These are phyloP conservation scores for Takifugu ocellatus DNA, from an alignment of 2,797 vertebrate genomes.

Conservation along the genomic window DNA sequence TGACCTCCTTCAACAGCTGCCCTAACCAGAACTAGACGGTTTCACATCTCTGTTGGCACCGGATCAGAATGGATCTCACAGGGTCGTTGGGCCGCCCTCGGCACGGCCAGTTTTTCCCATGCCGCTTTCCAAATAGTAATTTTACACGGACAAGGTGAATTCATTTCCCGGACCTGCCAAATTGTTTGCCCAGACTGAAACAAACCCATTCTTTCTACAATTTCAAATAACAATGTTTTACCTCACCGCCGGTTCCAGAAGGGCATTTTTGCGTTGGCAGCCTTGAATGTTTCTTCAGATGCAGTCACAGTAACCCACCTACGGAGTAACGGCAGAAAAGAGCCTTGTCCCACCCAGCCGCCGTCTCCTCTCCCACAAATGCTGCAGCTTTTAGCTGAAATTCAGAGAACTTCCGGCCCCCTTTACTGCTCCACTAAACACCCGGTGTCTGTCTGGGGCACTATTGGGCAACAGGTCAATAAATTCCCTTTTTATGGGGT, in stretches of 20 bases:
- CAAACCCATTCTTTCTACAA: conserved; percentile 54
- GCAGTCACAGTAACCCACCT: conserved; percentile 34
- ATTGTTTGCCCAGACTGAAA: conserved; percentile 38
- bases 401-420: conserved; percentile 46
- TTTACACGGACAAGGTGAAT: conserved; percentile 47
- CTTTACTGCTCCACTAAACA: conserved; percentile 43
- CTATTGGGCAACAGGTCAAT: conserved; percentile 44
- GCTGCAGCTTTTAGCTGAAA: conserved; percentile 39
- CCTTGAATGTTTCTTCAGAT: conserved; percentile 47
- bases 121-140: conserved; percentile 56
- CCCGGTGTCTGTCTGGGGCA: conserved; percentile 43
- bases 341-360: conserved; percentile 52
- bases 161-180: conserved; percentile 28
- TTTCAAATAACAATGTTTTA: conserved; percentile 42
- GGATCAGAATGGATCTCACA: conserved; percentile 59
- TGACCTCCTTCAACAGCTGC: conserved; percentile 72
- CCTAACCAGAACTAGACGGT: conserved; percentile 63
- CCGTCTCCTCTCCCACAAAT: conserved; percentile 33
- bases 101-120: conserved; percentile 58
- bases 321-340: conserved; percentile 37
- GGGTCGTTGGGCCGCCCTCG: conserved; percentile 48
- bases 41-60: conserved; percentile 49
- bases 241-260: conserved; percentile 40
- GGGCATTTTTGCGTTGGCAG: conserved; percentile 43
- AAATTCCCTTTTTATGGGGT: conserved; percentile 46